Base-by-base conservation (phyloP, 2,888 invertebrate genomes). In the Oxytorus armatus region DNA sequence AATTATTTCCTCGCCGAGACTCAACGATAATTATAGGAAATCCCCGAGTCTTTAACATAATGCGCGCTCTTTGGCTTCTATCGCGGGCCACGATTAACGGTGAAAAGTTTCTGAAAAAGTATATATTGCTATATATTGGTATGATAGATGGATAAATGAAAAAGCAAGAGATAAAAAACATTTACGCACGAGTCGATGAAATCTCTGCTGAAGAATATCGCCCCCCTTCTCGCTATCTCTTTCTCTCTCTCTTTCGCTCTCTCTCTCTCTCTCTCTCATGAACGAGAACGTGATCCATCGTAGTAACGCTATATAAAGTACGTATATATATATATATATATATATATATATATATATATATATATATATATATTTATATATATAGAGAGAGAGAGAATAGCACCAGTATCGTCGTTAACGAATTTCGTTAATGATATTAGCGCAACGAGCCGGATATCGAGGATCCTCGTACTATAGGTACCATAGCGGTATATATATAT, bases 391-490 rank as follows among this genome's bases (percentile, higher is more conserved):
- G n/a, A 57, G 63, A 51, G 14, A 39, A 25, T 49, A 11, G 49
- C 63, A 65, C 59, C 42, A 51, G 59, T 65, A 59, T 75, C 57
- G 84, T 84, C 86, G 86, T 86, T 87, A 87, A 87, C 86, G 86
- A 87, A 87, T 76, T 85, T 86, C 85, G 85, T 85, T 86, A 86
- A 87, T 85, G 86, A 87, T 86, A 83, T 84, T 86, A 83, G 84
- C 81, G 82, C 84, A 81, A 77, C 79, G 75, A 74, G 77, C 81
- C 77, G 74, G 69, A 78, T 61, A 77, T 69, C 57, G 70, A 65
- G 66, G 51, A 47, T 75, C 72, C 68, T 70, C 55, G 33, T 57
- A 70, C 57, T 16, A 18, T 14, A 29, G 21, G 44, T 65, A 59
- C n/a, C 55, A 53, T 42, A 16, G 23, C 16, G 36, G n/a, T n/a